phyloP scores from a whole-genome alignment of 2,797 vertebrate species.

The Buceros bicornis region DNA sequence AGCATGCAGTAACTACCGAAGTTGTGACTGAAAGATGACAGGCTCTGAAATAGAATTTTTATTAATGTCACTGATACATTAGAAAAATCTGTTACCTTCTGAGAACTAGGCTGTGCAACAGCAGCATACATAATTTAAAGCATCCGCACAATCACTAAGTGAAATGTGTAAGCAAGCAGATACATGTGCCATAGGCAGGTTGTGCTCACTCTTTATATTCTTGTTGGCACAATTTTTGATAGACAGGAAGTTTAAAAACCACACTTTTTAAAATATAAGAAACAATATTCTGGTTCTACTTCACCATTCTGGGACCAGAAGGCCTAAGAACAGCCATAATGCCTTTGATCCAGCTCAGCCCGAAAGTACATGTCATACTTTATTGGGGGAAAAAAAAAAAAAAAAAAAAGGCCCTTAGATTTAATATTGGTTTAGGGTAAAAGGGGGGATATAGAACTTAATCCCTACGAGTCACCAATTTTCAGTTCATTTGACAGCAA shows the following conservation, averaged over 20 bases:
- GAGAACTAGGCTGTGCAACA: not conserved
- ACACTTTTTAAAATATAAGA: not conserved
- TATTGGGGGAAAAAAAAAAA: not conserved
- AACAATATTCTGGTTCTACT: not conserved
- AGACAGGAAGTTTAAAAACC: not conserved
- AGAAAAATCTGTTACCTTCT: not conserved
- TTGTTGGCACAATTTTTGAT: not conserved
- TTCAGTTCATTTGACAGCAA: not conserved
- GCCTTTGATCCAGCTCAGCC: not conserved
- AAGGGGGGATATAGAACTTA: not conserved
- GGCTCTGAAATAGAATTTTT: not conserved
- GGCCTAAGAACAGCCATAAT: not conserved
- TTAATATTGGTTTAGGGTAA: not conserved
- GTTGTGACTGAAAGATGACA: not conserved
- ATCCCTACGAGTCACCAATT: not conserved
- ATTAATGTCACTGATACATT: not conserved
- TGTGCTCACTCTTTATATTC: not conserved
- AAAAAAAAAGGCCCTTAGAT: not conserved
- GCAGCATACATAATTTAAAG: not conserved
- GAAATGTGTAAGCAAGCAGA: not conserved
- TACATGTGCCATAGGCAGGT: not conserved
- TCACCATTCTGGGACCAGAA: not conserved
- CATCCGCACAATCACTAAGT: not conserved
- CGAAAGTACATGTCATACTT: not conserved
- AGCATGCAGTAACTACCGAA: not conserved